Percentiles rank a stretch among this genome's conserved stretches.
Conservation (phyloP, 2,797 vertebrate species). For the Lophura swinhoii region DNA sequence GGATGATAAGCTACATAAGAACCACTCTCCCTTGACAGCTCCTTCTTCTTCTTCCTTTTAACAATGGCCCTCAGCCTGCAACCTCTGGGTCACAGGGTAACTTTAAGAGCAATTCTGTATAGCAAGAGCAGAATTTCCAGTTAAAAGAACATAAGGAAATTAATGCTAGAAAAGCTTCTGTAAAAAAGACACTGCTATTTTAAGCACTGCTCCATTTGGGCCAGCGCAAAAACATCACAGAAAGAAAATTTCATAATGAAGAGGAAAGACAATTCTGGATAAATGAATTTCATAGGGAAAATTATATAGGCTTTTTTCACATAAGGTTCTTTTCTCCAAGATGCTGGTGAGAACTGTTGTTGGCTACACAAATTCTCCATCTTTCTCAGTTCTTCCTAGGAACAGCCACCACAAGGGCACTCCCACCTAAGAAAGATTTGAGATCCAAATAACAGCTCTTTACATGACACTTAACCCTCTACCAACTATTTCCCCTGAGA, state of each 20-base stretch:
- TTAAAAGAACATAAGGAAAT: background rate
- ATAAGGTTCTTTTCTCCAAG: background rate
- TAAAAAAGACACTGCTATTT: background rate
- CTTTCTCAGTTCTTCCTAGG: background rate
- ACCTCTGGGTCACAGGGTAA: background rate
- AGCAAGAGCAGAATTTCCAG: background rate
- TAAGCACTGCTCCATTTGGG: slow-evolving; percentile 21
- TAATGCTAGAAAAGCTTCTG: background rate
- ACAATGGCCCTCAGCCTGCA: background rate
- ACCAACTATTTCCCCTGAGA: background rate
- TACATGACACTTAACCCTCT: background rate
- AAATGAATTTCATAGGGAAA: background rate
- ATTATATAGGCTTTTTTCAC: background rate
- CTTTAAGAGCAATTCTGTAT: background rate
- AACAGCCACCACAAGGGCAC: background rate
- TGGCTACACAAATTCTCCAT: background rate
- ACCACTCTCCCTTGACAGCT: background rate
- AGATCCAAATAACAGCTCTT: background rate
- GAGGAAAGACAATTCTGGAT: background rate
- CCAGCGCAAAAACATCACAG: background rate
- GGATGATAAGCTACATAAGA: background rate
- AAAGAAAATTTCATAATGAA: background rate
- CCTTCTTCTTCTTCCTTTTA: background rate
- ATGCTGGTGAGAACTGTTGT: background rate
- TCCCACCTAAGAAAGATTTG: background rate